A percentile compares a stretch with the other conserved stretches of the same genome.
phyloP scores from a whole-genome alignment of 2,113 vertebrate species.

The Campylomormyrus numenius region DNA sequence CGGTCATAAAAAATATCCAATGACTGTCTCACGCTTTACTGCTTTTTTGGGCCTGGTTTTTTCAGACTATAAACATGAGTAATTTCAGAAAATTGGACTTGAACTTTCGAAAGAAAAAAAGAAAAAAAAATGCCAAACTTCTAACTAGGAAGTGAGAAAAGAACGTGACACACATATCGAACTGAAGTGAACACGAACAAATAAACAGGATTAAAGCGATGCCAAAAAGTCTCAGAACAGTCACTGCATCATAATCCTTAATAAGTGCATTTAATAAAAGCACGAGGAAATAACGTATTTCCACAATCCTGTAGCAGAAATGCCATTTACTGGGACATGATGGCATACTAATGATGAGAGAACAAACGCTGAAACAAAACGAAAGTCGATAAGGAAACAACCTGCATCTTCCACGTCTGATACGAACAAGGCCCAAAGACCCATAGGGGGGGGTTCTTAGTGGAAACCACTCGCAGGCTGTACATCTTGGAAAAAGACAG shows the following conservation, averaged over 20 bases:
- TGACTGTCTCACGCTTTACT: not conserved
- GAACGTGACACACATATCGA: not conserved
- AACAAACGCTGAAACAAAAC: constrained; percentile 56
- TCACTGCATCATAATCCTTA: not conserved
- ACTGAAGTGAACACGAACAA: not conserved
- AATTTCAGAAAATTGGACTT: not conserved
- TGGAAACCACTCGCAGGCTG: constrained; percentile 39
- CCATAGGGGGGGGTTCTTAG: constrained; percentile 34
- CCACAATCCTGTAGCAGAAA: not conserved
- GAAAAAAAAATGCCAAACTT: not conserved
- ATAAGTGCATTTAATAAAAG: not conserved
- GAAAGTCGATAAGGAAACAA: constrained; percentile 48
- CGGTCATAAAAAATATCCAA: not conserved
- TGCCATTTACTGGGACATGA: not conserved
- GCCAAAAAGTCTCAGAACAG: not conserved
- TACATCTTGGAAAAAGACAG: constrained; percentile 45
- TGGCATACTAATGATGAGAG: constrained; percentile 39
- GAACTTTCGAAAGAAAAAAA: not conserved
- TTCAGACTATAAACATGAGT: not conserved
- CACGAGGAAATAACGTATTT: not conserved
- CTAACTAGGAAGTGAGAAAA: not conserved
- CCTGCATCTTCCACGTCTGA: constrained; percentile 54
- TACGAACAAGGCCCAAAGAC: constrained; percentile 44
- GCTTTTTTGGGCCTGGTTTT: not conserved
- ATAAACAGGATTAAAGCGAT: not conserved